Evolutionary conservation across 2,888 invertebrate species (phyloP), one percentile per base, ranked within the genome.

Genomic region (Rambutsinella grinnellia): DNA sequence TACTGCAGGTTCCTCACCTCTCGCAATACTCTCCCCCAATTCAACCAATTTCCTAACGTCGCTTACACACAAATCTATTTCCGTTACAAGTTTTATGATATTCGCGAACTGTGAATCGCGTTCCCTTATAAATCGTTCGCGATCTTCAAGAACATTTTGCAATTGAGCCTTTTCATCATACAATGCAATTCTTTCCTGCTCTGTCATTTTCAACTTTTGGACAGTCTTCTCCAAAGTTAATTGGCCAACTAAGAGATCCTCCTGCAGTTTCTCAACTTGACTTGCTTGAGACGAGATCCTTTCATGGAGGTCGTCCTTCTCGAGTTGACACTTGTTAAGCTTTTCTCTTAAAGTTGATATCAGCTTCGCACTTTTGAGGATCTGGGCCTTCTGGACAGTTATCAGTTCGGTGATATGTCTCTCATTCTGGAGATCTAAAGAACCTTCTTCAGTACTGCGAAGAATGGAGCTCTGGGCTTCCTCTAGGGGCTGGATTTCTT

Each of bases 1-100:
- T 13, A 81, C 78, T 17, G 80, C 70, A 28, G 82, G 83, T 23
- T 82, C 81, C 78, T 83, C 81, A 3, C 81, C 81, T 54, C 62
- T 65, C 1, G 68, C 62, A 36, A 81, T 57, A 27, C 72, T 67
- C 53, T 79, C 77, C 44, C 78, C 76, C 15, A 83, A 53, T n/a
- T 72, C 53, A 19, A 83, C 67, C 17, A 79, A 49, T 24, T 79
- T 77, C 13, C 62, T 67, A 21, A 83, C 56, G 23, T 83, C 81
- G 28, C 27, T 67, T 8, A 80, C 71, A 68, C 81, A 81, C 1
- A 81, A 54, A 53, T 81, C 83, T 17, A 83, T 78, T 72, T 83
- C 81, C 15, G 79, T 78, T 6, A 80, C 79, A 13, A 83, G 75
- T 21, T 69, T 65, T 1, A 81, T 75, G 10, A 83, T 58, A 46